Base-by-base conservation (phyloP, 2,113 vertebrate species). In the Eonycteris spelaea region DNA sequence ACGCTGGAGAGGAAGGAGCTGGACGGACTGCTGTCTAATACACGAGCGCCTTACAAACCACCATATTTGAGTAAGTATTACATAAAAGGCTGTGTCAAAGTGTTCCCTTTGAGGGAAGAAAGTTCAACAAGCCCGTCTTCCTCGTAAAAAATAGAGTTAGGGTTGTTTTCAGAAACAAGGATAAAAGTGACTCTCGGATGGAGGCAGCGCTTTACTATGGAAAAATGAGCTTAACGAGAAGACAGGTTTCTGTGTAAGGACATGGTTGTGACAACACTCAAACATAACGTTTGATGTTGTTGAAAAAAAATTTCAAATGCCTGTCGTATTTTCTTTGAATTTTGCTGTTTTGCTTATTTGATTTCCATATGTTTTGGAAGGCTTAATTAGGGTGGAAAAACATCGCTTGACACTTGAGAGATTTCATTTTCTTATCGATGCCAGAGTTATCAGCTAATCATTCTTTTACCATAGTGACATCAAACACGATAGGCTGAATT, bases 21-120 rank as follows among this genome's bases (percentile, higher is more conserved):
- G 98, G 99, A 99, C 94, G 99, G 99, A 98, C 99, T 99, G 99
- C 99, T 99, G 99, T 99, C 99, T 98, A 99, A 98, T 98, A 99
- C 99, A 99, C 99, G 99, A 99, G 99, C 99, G 98, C 99, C 99
- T 99, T 99, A 99, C 99, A 99, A 99, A 98, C 99, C 99, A 97
- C 98, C 99, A 40, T 99, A 99, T 99, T 99, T 99, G 98, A 99
- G 99, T 99, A 99, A 99, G 99, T 99, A 99, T 99, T 82, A 1
- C 86, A 92, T 75, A 26, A 45, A 98, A 96, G 95, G 92, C 96
- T 92, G 3, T 77, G 1, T 86, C 38, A 71, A 74, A 96, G 26
- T 1, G 1, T 95, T 98, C 95, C 96, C 95, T 98, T 95, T 80
- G 91, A 2, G 59, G 97, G 96, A 97, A 90, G 96, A 40, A 91